Percentiles rank a stretch among this genome's conserved stretches.
phyloP scores from a whole-genome alignment of 2,113 vertebrate genomes.

The Motacilla alba region DNA sequence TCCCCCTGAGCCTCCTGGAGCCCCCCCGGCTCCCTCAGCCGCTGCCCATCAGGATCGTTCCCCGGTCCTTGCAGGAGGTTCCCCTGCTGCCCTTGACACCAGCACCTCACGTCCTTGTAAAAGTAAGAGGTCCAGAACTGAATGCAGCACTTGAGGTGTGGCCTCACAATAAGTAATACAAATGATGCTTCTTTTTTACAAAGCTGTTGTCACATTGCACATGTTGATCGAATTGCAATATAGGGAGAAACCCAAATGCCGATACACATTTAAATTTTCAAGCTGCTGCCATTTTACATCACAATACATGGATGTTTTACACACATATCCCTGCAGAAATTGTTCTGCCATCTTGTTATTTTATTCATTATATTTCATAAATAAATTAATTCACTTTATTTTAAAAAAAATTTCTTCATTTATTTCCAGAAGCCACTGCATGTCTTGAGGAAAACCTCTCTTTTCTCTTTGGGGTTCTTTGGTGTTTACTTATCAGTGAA shows the following conservation, averaged over 20 bases:
- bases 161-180: background rate
- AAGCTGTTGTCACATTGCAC: background rate
- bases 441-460: background rate
- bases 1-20: background rate
- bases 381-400: background rate
- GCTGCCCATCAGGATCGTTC: no score
- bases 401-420: background rate
- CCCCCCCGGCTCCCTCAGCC: no score
- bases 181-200: background rate
- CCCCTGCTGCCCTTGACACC: no score
- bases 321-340: background rate
- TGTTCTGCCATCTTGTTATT: background rate
- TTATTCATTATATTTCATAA: background rate
- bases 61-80: background rate
- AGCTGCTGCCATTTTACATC: background rate
- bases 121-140: background rate
- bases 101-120: background rate
- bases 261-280: background rate
- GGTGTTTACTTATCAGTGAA: background rate
- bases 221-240: rapidly evolving
- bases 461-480: background rate
- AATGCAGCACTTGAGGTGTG: background rate
- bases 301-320: background rate
- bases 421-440: background rate
- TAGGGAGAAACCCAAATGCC: background rate